Base-by-base conservation (phyloP, 1,140 invertebrate genomes). In the Bombus confusus region DNA sequence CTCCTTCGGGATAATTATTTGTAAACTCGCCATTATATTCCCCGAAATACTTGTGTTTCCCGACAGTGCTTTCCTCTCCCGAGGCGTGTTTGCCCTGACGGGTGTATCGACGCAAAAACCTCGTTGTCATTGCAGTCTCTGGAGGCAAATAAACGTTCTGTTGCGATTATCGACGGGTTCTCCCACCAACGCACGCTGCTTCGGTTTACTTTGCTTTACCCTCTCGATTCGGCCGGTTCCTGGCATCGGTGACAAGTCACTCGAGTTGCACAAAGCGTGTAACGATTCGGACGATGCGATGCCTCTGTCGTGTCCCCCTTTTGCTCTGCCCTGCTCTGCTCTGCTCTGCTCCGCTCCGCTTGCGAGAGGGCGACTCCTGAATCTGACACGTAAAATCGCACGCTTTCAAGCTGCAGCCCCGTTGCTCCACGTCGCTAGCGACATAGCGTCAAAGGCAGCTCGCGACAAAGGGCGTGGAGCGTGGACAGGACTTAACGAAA, bases 341-440 rank as follows among this genome's bases (percentile, higher is more conserved):
- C 47, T 52, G 18, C 18, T 52, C 47, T 22, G 18, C 47, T 52
- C 47, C 18, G 47, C 18, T 52, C 47, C 6, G 47, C 47, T 52
- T 52, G 18, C 47, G 18, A 52, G 47, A 52, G 47, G 47, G 47
- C 47, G 47, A 28, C 82, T 79, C 78, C 87, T 89, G 88, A 83
- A 86, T 78, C 25, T 89, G 88, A 89, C 88, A 88, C 83, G 74
- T 81, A 73, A 88, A 89, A 88, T 89, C 84, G 76, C 71, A 71
- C 75, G 79, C 87, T 89, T 88, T 69, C 74, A 69, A 39, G 64
- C 47, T 57, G 39, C 28, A 31, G 31, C 34, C 66, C 5, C 8
- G 41, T 68, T 34, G 39, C 68, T 37, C 34, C 18, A 10, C 22
- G 66, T 25, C 66, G 25, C 9, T 64, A 74, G 34, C 43, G 83